Evolutionary conservation across 2,113 vertebrate species (phyloP).

Genomic region (Syngnathus scovelli): DNA sequence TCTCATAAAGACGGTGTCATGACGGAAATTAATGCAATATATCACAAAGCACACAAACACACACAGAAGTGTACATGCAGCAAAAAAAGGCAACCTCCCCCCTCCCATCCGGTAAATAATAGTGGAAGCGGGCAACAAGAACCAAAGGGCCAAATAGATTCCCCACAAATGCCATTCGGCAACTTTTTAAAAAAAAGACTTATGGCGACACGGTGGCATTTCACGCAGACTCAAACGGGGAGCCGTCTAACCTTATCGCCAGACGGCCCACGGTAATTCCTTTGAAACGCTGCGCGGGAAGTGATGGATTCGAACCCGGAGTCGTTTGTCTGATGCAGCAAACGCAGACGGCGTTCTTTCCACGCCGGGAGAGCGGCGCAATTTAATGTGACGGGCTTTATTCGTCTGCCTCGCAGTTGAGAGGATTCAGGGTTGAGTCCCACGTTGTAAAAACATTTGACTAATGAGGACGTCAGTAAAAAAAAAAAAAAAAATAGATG

Average conservation of each 20-base stretch:
- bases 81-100: conserved; percentile 22
- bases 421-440: background rate
- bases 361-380: background rate
- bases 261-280: background rate
- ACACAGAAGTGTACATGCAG: conserved; percentile 21
- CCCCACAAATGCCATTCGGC: conserved; percentile 9
- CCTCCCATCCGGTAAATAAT: conserved; percentile 53
- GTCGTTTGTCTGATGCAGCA: conserved; percentile 19
- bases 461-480: too few species aligned
- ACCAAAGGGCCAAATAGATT: conserved; percentile 24
- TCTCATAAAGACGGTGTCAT: conserved; percentile 73
- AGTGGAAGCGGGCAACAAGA: conserved; percentile 31
- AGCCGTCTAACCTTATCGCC: conserved; percentile 20
- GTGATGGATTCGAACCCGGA: conserved; percentile 24
- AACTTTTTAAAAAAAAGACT: conserved; percentile 28
- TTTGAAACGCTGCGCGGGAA: background rate
- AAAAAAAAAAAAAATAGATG: too few species aligned
- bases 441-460: background rate
- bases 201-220: conserved; percentile 25
- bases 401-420: background rate
- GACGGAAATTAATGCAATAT: conserved; percentile 76
- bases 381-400: background rate
- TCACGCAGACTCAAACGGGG: conserved; percentile 25
- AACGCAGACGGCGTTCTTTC: conserved; percentile 19
- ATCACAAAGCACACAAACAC: conserved; percentile 60